These are phyloP conservation scores for Poecile atricapillus DNA, from an alignment of 2,113 vertebrate species.

Conservation along the genomic window DNA sequence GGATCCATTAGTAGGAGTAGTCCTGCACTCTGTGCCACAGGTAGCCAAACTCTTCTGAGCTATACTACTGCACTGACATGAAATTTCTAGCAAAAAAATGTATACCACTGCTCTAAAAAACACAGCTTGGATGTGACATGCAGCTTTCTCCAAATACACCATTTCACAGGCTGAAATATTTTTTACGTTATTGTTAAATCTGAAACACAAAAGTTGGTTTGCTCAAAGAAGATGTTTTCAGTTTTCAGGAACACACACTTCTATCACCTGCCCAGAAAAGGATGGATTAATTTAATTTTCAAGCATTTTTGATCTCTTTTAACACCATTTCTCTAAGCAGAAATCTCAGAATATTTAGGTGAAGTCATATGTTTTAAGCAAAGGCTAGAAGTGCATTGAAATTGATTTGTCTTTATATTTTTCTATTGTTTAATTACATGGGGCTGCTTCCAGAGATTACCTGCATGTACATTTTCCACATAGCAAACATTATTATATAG, in stretches of 20 bases:
- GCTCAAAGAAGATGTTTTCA: background rate
- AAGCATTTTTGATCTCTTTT: background rate
- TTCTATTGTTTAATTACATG: background rate
- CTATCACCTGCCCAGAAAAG: background rate
- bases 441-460: background rate
- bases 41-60: background rate
- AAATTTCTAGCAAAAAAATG: background rate
- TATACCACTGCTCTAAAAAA: background rate
- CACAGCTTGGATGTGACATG: background rate
- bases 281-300: background rate
- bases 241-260: background rate
- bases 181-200: background rate
- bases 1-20: background rate
- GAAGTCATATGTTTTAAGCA: background rate
- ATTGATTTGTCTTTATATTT: background rate
- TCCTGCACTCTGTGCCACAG: background rate
- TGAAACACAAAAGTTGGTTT: background rate
- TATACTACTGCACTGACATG: rapidly evolving
- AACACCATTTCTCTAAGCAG: background rate
- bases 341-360: background rate
- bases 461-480: background rate
- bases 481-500: rapidly evolving
- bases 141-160: background rate
- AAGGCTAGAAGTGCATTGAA: background rate
- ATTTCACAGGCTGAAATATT: background rate